Evolutionary conservation across 2,888 invertebrate species (phyloP), one percentile per base, ranked within the genome.

Genomic region (Microplitis manilae): DNA sequence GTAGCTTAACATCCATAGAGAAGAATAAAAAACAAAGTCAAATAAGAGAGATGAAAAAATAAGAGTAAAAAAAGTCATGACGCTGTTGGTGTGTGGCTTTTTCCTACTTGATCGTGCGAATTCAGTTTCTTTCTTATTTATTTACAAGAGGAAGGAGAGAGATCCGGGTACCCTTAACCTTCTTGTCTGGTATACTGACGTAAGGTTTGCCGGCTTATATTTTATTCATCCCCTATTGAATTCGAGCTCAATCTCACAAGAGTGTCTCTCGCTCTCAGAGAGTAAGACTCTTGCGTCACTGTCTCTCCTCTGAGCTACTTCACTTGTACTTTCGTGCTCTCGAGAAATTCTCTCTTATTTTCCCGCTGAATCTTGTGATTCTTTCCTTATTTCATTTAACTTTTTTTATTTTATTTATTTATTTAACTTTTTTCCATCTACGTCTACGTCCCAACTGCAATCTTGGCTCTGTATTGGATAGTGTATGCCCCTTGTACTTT

Each of bases 191-290:
- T 64, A 73, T 69, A 76, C 73, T 65, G 60, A 76, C 77, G 75
- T 71, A 73, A 76, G 76, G 72, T 79, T 72, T 70, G 77, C 80
- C 78, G 80, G 78, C 79, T 88, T 87, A 89, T 89, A 89, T 89
- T 89, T 89, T 89, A 89, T 89, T 89, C 88, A 89, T 89, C 86
- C 86, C 86, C 87, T 87, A 89, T 89, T 88, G 89, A 89, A 89
- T 89, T 89, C 86, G 83, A 85, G 86, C 87, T 88, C 88, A 88
- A 89, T 89, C 89, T 88, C 86, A 84, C 85, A 85, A 89, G 87
- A 88, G 88, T 88, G 87, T 88, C 88, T 88, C 86, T 83, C 82
- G 81, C 81, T 83, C 82, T 81, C 81, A 65, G 73, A 78, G 79
- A 77, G 73, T 73, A 69, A 62, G 69, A 68, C 75, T 65, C 68